These are phyloP conservation scores for Ranitomeya imitator DNA, from an alignment of 2,113 vertebrate genomes.

Conservation along the genomic window DNA sequence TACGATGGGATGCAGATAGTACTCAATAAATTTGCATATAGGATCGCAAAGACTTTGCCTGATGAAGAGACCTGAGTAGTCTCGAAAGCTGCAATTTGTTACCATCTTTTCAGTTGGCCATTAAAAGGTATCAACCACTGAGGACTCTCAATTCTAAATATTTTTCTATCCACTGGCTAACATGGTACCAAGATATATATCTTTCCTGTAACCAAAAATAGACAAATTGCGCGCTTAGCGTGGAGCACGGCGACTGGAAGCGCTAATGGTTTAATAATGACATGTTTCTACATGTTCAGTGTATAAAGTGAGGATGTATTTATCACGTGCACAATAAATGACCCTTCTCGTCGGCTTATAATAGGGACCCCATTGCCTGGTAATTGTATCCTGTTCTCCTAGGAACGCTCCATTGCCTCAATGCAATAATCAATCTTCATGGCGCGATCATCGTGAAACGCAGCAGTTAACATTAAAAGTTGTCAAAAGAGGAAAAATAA, in stretches of 20 bases:
- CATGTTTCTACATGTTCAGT: constrained; percentile 31
- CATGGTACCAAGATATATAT: too few relatives aligned
- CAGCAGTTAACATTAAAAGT: constrained; percentile 26
- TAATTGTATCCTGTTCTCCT: constrained; percentile 24
- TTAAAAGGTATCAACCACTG: too few relatives aligned
- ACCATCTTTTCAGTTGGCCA: too few relatives aligned
- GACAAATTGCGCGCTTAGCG: constrained; percentile 9
- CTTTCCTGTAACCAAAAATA: not conserved
- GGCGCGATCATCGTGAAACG: not conserved
- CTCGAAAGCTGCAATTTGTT: too few relatives aligned
- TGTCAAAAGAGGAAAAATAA: not conserved
- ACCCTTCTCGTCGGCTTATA: not conserved
- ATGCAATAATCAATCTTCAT: constrained; percentile 1
- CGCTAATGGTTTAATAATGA: constrained; percentile 37
- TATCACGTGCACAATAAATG: not conserved
- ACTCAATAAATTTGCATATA: too few relatives aligned
- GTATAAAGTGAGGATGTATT: constrained; percentile 15
- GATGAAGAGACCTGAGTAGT: too few relatives aligned
- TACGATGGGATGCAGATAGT: too few relatives aligned
- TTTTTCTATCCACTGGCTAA: too few relatives aligned
- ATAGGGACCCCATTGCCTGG: not conserved
- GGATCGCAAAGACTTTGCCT: too few relatives aligned
- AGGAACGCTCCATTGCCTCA: not conserved
- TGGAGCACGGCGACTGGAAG: not conserved
- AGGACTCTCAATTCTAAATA: too few relatives aligned